phyloP scores from a whole-genome alignment of 1,140 invertebrate genomes.

The Psilanteris sp. region DNA sequence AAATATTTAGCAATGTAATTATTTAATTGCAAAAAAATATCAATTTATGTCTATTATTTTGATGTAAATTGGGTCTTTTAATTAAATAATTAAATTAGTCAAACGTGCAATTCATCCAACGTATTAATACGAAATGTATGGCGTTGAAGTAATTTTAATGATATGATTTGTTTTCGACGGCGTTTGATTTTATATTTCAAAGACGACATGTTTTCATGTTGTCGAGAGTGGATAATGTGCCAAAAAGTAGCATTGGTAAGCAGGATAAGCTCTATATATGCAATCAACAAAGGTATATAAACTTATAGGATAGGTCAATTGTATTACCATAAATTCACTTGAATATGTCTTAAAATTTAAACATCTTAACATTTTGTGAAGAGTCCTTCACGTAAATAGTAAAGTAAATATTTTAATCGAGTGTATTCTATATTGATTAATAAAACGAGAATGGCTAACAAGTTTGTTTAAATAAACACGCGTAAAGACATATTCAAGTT shows the following conservation, averaged over 20 bases:
- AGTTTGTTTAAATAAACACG: background rate
- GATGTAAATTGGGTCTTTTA: too few relatives aligned
- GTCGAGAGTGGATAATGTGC: conserved; percentile 68
- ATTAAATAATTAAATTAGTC: too few relatives aligned
- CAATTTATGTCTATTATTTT: too few relatives aligned
- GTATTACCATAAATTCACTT: conserved; percentile 26
- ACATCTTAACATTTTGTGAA: conserved; percentile 1
- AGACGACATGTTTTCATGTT: conserved; percentile 39
- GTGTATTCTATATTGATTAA: background rate
- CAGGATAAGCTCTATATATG: conserved; percentile 21
- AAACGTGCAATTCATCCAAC: conserved; percentile 9
- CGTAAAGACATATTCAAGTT: conserved; percentile 36
- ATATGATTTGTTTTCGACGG: conserved; percentile 6
- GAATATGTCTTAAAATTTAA: conserved; percentile 34
- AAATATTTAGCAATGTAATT: too few relatives aligned
- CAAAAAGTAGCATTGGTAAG: conserved; percentile 64
- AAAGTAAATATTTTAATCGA: conserved; percentile 1
- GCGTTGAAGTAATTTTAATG: conserved; percentile 13
- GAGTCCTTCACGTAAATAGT: conserved; percentile 6
- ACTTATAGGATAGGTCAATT: conserved; percentile 35
- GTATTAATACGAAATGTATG: conserved; percentile 28
- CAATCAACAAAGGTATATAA: conserved; percentile 17
- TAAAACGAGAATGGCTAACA: background rate
- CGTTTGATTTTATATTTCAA: conserved; percentile 44
- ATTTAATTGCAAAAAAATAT: too few relatives aligned